These are phyloP conservation scores for Pachycephala philippinensis DNA, from an alignment of 2,113 vertebrate genomes.

Conservation along the genomic window DNA sequence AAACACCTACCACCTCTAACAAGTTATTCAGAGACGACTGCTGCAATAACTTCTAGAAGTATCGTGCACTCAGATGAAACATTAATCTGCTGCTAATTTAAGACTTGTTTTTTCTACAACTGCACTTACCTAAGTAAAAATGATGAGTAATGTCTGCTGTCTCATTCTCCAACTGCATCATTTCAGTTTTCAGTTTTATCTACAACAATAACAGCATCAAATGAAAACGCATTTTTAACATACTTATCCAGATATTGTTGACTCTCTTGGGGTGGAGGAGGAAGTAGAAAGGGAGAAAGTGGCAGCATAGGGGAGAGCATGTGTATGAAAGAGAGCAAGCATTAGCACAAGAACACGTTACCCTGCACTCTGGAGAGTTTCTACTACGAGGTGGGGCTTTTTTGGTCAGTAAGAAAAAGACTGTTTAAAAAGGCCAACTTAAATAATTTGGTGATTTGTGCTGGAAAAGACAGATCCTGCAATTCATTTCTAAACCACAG, in stretches of 20 bases:
- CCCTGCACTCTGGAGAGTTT: background rate
- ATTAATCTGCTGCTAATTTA: background rate
- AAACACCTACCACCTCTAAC: background rate
- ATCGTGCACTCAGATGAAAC: background rate
- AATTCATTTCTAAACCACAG: background rate
- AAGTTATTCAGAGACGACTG: background rate
- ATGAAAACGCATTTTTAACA: background rate
- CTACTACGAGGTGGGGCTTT: background rate
- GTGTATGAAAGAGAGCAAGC: accelerated
- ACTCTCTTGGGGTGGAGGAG: background rate
- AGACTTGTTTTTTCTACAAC: background rate
- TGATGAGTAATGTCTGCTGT: constrained; percentile 80
- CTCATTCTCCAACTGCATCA: constrained; percentile 79
- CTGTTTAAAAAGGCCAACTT: background rate
- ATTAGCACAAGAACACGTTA: background rate
- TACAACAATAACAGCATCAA: constrained; percentile 56
- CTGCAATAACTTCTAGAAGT: background rate
- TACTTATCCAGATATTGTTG: background rate
- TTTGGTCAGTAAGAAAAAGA: background rate
- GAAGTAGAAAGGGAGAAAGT: background rate
- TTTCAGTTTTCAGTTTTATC: constrained; percentile 81
- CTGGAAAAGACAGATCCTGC: background rate
- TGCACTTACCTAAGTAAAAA: constrained; percentile 81
- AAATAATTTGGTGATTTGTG: background rate
- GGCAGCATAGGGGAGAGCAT: accelerated